Percentiles rank a stretch among this genome's conserved stretches.
These are phyloP conservation scores for Eubasilissa regina DNA, from an alignment of 1,140 invertebrate species.

Conservation along the genomic window DNA sequence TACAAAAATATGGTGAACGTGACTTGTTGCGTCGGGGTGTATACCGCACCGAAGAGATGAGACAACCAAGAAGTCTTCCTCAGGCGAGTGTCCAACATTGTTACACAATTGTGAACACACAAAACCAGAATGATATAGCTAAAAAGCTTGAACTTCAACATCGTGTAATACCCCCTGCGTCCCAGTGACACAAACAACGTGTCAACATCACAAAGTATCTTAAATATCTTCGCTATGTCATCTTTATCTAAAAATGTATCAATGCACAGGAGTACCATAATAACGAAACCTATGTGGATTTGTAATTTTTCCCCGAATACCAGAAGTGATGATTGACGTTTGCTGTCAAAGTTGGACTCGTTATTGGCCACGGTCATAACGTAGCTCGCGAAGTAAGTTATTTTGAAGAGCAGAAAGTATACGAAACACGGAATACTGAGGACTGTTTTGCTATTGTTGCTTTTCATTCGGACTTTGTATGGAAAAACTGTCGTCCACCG, in stretches of 20 bases:
- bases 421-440: background rate
- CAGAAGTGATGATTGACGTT: background rate
- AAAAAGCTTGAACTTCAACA: background rate
- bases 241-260: background rate
- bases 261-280: background rate
- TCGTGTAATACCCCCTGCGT: background rate
- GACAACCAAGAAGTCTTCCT: too few relatives aligned
- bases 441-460: background rate
- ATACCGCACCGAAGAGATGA: background rate
- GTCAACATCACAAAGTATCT: background rate
- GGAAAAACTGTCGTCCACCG: background rate
- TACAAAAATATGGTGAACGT: background rate
- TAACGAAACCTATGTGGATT: background rate
- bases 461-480: background rate
- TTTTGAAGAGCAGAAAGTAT: background rate
- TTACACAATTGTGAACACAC: too few relatives aligned
- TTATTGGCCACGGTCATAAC: background rate
- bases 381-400: background rate
- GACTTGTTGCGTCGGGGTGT: background rate
- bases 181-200: background rate
- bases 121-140: too few relatives aligned
- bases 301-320: background rate
- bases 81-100: too few relatives aligned
- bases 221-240: conserved; percentile 17
- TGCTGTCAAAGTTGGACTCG: background rate